phyloP scores from a whole-genome alignment of 2,113 vertebrate species.

The Capricornis sumatraensis region DNA sequence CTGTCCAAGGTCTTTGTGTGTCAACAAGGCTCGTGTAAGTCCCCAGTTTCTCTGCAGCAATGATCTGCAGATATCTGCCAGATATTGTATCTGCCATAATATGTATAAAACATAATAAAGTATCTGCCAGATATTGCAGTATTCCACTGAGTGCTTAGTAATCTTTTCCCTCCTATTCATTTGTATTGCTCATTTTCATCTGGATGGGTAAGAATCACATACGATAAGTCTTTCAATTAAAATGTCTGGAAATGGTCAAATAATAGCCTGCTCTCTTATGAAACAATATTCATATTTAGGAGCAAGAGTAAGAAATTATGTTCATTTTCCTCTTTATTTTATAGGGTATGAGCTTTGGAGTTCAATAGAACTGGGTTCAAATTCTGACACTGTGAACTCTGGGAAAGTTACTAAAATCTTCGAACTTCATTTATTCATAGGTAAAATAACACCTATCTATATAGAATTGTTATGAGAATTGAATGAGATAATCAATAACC shows the following conservation, averaged over 20 bases:
- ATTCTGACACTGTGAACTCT: background rate
- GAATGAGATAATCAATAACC: background rate
- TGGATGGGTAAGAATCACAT: background rate
- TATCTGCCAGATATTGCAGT: background rate
- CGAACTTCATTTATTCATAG: background rate
- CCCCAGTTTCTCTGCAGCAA: background rate
- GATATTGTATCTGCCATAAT: background rate
- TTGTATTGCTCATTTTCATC: background rate
- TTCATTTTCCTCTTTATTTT: background rate
- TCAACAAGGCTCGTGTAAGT: background rate
- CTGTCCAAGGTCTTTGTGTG: background rate
- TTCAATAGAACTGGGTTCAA: background rate
- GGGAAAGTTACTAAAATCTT: background rate
- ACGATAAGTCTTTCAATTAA: background rate
- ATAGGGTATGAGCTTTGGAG: background rate
- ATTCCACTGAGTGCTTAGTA: background rate
- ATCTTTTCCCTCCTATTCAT: background rate
- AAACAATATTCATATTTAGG: background rate
- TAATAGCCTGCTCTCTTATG: background rate
- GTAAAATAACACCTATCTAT: slow-evolving; percentile 7
- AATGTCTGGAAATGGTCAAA: background rate
- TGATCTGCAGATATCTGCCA: background rate
- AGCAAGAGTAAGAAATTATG: background rate
- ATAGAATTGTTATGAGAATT: background rate
- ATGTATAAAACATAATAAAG: background rate